Evolutionary conservation across 2,113 vertebrate species (phyloP), one percentile per base, ranked within the genome.

Genomic region (Apteryx owenii): DNA sequence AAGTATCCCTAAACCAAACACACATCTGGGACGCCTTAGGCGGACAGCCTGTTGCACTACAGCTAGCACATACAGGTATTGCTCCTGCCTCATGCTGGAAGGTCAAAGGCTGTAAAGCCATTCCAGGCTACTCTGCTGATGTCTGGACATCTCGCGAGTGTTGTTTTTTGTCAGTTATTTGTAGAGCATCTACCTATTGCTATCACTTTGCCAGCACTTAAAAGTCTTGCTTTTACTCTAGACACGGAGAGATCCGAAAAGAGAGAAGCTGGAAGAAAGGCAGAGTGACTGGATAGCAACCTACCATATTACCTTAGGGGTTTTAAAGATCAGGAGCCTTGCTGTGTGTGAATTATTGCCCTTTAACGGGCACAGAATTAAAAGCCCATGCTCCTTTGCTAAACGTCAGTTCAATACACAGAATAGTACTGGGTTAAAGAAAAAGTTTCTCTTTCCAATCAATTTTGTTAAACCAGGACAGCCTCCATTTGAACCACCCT

Each of bases 381-480:
- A 22, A 38, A 71, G 33, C 53, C 46, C 11, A 3, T 61, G 13
- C 8, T 12, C 40, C 84, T 68, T 58, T 6, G 12, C 80, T 31
- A 42, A 40, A 54, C 5, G 22, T 14, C 81, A 53, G 72, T 0
- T 91, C 69, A 15, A 68, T 9, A 48, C 20, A 2, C 17, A 21
- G 38, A 36, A 61, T 25, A 3, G 8, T 7, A 48, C 14, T 0
- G 1, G 77, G 73, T 64, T 84, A 89, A 53, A 71, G 53, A 62
- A 87, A 85, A 80, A 88, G 88, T 70, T 90, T 14, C 94, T 84
- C 65, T 85, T 94, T 42, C n/a, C 90, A 83, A 85, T 70, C 92
- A 48, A 90, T 92, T 58, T 48, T 81, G 72, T 90, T 84, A 92
- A 85, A 81, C 25, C 6, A 1, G 82, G 82, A 88, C 58, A 58